A percentile compares a stretch with the other conserved stretches of the same genome.
Evolutionary conservation across 2,888 invertebrate genomes (phyloP).

Genomic region (Trichogramma evanescens): DNA sequence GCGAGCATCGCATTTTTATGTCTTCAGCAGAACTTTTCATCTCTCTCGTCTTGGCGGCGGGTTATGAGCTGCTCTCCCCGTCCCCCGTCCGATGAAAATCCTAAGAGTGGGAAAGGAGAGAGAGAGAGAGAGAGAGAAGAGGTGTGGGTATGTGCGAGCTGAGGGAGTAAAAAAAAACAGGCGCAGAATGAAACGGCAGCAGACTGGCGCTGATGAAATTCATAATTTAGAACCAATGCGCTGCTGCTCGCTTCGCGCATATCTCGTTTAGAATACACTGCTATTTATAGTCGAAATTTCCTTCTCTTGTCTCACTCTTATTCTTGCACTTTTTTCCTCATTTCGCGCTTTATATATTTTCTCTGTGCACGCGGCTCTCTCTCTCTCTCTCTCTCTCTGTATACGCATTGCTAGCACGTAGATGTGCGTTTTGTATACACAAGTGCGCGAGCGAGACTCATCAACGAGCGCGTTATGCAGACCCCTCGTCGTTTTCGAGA

Average conservation of each 20-base stretch:
- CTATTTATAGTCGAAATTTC: slow-evolving; percentile 49
- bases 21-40: slow-evolving; percentile 29
- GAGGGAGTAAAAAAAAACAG: slow-evolving; percentile 12
- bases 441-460: no score
- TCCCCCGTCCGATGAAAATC: slow-evolving; percentile 10
- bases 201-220: slow-evolving; percentile 46
- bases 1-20: slow-evolving; percentile 47
- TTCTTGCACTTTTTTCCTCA: no score
- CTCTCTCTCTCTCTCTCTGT: no score
- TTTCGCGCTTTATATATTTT: no score
- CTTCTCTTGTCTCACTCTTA: slow-evolving; percentile 24
- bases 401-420: no score
- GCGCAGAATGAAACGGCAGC: slow-evolving; percentile 19
- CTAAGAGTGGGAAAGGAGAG: slow-evolving; percentile 2
- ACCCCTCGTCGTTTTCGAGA: no score
- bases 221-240: slow-evolving; percentile 50
- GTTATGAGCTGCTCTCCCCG: background rate
- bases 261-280: slow-evolving; percentile 48
- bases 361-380: no score
- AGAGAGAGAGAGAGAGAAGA: slow-evolving; percentile 5
- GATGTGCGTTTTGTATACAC: no score
- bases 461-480: no score
- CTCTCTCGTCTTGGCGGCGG: slow-evolving; percentile 15
- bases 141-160: background rate
- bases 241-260: slow-evolving; percentile 32